These are phyloP conservation scores for Columba janthina DNA, from an alignment of 2,113 vertebrate genomes.

Conservation along the genomic window DNA sequence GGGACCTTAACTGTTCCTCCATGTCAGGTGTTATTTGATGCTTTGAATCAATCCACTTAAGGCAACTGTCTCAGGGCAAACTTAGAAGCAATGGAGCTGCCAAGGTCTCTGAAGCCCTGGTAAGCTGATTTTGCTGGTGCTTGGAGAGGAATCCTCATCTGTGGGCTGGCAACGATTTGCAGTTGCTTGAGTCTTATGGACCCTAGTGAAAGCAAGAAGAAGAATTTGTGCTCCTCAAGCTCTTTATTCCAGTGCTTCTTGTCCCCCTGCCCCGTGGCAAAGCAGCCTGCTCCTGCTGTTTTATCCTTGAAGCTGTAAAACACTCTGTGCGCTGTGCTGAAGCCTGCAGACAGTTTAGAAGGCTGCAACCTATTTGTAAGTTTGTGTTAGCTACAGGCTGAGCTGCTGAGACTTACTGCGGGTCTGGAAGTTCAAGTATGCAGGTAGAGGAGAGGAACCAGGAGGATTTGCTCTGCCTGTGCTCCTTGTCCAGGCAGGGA, in stretches of 20 bases:
- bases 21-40: background rate
- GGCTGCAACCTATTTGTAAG: background rate
- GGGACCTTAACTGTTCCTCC: background rate
- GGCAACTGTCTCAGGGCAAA: background rate
- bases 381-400: background rate
- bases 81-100: background rate
- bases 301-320: background rate
- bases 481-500: background rate
- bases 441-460: background rate
- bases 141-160: rapidly evolving
- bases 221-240: background rate
- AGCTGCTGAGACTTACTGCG: background rate
- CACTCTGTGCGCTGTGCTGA: rapidly evolving
- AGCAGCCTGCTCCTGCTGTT: background rate
- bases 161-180: background rate
- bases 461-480: background rate
- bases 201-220: background rate
- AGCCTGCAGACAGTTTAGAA: background rate
- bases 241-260: background rate
- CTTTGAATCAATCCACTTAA: background rate
- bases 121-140: background rate
- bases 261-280: rapidly evolving
- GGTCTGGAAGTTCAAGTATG: background rate
- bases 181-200: background rate
- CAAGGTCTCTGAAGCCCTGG: background rate